phyloP scores from a whole-genome alignment of 2,888 invertebrate species.

The Neria commutata region DNA sequence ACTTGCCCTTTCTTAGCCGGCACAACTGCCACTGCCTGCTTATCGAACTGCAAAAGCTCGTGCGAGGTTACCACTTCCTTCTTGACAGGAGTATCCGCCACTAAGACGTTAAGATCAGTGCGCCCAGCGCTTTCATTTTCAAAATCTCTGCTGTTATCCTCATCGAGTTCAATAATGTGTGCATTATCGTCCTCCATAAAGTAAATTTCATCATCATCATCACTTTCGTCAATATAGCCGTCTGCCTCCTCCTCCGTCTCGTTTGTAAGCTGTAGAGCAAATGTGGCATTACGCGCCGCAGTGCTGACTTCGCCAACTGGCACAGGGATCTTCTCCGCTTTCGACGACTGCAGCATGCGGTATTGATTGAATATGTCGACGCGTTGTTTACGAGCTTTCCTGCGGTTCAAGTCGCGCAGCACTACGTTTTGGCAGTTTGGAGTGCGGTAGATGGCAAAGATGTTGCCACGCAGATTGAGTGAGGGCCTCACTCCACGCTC shows the following conservation, averaged over 20 bases:
- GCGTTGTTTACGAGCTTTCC: constrained; percentile 31
- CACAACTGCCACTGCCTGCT: not conserved
- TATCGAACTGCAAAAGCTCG: constrained; percentile 13
- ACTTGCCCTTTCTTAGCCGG: constrained; percentile 20
- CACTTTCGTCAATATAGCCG: not conserved
- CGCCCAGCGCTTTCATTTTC: not conserved
- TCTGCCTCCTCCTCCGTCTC: not conserved
- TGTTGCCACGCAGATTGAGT: constrained; percentile 40
- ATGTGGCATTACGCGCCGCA: constrained; percentile 16
- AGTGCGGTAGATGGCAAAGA: constrained; percentile 40
- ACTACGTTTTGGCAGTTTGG: constrained; percentile 25
- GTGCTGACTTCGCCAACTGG: not conserved
- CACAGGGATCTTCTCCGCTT: not conserved
- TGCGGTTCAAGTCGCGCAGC: constrained; percentile 32
- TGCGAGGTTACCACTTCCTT: constrained; percentile 3
- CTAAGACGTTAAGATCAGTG: no score
- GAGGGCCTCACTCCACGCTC: constrained; percentile 33
- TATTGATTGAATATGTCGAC: constrained; percentile 29
- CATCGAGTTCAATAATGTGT: not conserved
- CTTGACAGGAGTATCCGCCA: no score
- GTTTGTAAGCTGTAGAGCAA: constrained; percentile 20
- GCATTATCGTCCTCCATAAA: not conserved
- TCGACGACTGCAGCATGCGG: constrained; percentile 20
- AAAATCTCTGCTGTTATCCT: constrained; percentile 3
- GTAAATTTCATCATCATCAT: not conserved